Evolutionary conservation across 2,888 invertebrate genomes (phyloP).

Genomic region (Odontocolon sp.): DNA sequence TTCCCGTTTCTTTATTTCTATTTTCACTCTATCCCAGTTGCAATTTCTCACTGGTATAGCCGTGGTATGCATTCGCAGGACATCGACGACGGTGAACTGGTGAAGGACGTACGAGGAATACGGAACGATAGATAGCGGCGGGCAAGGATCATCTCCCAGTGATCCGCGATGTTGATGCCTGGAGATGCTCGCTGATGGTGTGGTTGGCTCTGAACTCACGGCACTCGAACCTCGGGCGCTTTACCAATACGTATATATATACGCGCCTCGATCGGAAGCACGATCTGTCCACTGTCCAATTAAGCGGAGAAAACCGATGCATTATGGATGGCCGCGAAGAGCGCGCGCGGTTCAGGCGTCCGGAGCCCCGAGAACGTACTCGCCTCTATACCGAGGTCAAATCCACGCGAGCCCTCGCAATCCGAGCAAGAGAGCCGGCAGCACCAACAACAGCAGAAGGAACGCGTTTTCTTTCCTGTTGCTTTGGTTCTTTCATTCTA

Average conservation of each 20-base stretch:
- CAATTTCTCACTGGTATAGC: background rate
- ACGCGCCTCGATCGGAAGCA: constrained; percentile 54
- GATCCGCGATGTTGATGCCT: constrained; percentile 18
- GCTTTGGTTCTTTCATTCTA: background rate
- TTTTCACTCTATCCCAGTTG: background rate
- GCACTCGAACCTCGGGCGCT: background rate
- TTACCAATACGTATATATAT: constrained; percentile 16
- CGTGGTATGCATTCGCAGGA: background rate
- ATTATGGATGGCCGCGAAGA: constrained; percentile 69
- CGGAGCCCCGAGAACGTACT: constrained; percentile 45
- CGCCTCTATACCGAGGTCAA: constrained; percentile 58
- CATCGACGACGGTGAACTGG: background rate
- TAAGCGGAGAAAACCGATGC: constrained; percentile 70
- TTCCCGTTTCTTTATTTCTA: background rate
- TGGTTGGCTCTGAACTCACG: constrained; percentile 24
- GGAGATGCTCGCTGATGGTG: constrained; percentile 3
- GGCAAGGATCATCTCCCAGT: background rate
- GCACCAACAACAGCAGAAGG: too few species aligned
- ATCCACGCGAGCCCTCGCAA: constrained; percentile 29
- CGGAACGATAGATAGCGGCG: background rate
- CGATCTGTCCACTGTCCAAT: constrained; percentile 70
- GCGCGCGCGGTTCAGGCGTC: constrained; percentile 39
- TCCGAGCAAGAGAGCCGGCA: constrained; percentile 30
- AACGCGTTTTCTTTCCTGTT: constrained; percentile 31
- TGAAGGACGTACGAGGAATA: constrained; percentile 1